Base-by-base conservation (phyloP, 2,888 invertebrate genomes). In the Argyresthia albistria region DNA sequence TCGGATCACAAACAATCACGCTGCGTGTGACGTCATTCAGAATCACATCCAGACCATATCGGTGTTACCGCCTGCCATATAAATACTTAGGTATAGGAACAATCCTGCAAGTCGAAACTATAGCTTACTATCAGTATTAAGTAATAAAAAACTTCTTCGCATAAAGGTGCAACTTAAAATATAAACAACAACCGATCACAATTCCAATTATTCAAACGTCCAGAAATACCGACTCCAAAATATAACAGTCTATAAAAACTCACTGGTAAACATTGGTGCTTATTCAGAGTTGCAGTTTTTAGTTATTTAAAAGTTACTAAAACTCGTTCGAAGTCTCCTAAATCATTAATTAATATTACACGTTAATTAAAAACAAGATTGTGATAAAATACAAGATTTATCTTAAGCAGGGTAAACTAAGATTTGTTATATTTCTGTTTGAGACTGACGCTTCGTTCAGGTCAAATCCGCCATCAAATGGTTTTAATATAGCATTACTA, bases 1-100 rank as follows among this genome's bases (percentile, higher is more conserved):
- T 72, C 72, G 66, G 69, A 82, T 84, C 79, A 84, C 80, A 80
- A 69, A 67, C 75, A 60, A 39, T 63, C 57, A 60, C 67, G 74
- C 80, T 81, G 81, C 76, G 76, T 79, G 72, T 78, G 80, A 25
- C 25, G 3, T 6, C 25, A 25, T 25, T 25, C 25, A 25, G 25
- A 2, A 25, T 4, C 25, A 25, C 25, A 25, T 25, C 25, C 25
- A 6, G 2, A 25, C 2, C 25, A 25, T 25, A 25, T 43, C 1
- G 14, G 11, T 14, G n/a, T 12, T 7, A 43, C 7, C 0, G 14
- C 12, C 8, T 10, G 8, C n/a, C 4, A n/a, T 43, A 14, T 43
- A 14, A 43, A 14, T 14, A 43, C 8, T 4, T 43, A 25, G 25
- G 25, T 25, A 25, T 25, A 25, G 25, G 25, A 25, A 25, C n/a